A percentile compares a stretch with the other conserved stretches of the same genome.
Evolutionary conservation across 2,797 vertebrate genomes (phyloP).

Genomic region (Rousettus madagascariensis): DNA sequence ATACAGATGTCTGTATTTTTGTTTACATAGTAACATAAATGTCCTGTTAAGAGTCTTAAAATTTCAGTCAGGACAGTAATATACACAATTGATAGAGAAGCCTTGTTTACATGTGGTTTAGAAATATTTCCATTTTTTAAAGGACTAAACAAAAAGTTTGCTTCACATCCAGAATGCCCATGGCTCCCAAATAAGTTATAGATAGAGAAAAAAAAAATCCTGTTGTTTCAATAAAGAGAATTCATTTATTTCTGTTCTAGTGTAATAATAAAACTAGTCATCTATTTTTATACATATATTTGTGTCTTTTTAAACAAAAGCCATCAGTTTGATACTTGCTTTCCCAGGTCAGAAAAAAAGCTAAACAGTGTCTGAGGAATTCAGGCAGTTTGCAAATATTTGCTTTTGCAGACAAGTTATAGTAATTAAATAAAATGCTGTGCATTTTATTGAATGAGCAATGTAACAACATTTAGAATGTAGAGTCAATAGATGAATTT

Average conservation of each 20-base stretch:
- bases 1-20: not conserved
- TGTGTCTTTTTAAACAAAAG: constrained; percentile 24
- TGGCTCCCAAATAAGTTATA: not conserved
- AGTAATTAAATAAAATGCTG: constrained; percentile 15
- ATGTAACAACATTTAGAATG: not conserved
- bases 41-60: not conserved
- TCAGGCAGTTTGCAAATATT: not conserved
- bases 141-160: not conserved
- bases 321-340: not conserved
- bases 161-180: not conserved
- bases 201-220: not conserved
- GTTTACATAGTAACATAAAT: not conserved
- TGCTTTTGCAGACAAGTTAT: constrained; percentile 34
- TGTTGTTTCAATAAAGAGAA: not conserved
- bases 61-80: not conserved
- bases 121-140: not conserved
- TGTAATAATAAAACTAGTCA: not conserved
- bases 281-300: not conserved
- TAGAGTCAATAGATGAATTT: not conserved
- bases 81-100: not conserved
- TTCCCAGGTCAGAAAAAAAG: not conserved
- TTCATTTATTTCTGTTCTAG: not conserved
- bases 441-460: not conserved
- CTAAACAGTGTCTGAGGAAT: not conserved
- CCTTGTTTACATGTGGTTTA: not conserved